Conservation (phyloP, 2,797 vertebrate species). For the Epinephelus malabaricus region DNA sequence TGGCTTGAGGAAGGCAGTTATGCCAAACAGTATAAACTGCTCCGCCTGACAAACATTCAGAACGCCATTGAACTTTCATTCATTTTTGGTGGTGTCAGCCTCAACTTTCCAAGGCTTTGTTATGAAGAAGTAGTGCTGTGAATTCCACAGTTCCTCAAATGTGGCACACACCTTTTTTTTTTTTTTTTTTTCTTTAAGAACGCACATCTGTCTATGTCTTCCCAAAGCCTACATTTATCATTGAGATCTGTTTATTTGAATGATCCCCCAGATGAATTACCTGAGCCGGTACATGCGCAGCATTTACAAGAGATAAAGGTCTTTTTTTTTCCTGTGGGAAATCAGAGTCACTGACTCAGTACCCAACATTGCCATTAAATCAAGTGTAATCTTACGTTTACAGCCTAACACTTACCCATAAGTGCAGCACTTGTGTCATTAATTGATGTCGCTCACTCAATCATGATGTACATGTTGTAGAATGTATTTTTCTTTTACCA, state of each 20-base stretch:
- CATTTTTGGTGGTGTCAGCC: slow-evolving; percentile 74
- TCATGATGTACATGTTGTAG: slow-evolving; percentile 35
- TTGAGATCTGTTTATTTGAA: slow-evolving; percentile 80
- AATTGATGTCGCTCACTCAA: slow-evolving; percentile 59
- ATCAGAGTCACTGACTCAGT: slow-evolving; percentile 79
- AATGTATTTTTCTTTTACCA: slow-evolving; percentile 5
- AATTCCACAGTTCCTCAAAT: slow-evolving; percentile 72
- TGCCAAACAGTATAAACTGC: slow-evolving; percentile 78
- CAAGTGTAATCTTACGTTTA: slow-evolving; percentile 74
- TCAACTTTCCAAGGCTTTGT: slow-evolving; percentile 81
- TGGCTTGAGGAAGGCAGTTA: slow-evolving; percentile 73
- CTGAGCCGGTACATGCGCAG: slow-evolving; percentile 67
- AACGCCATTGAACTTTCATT: slow-evolving; percentile 81
- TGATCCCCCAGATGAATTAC: slow-evolving; percentile 79
- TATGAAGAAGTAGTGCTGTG: slow-evolving; percentile 71
- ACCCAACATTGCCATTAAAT: slow-evolving; percentile 74
- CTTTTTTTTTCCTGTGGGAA: slow-evolving; percentile 78
- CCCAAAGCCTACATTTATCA: slow-evolving; percentile 76
- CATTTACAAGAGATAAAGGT: slow-evolving; percentile 76
- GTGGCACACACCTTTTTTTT: slow-evolving; percentile 36
- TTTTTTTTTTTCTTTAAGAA: slow-evolving; percentile 27
- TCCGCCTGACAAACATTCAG: slow-evolving; percentile 81
- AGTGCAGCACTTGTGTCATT: slow-evolving; percentile 64
- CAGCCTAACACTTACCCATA: slow-evolving; percentile 53
- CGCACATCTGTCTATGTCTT: slow-evolving; percentile 74